Evolutionary conservation across 2,797 vertebrate genomes (phyloP).

Genomic region (Tapera naevia): DNA sequence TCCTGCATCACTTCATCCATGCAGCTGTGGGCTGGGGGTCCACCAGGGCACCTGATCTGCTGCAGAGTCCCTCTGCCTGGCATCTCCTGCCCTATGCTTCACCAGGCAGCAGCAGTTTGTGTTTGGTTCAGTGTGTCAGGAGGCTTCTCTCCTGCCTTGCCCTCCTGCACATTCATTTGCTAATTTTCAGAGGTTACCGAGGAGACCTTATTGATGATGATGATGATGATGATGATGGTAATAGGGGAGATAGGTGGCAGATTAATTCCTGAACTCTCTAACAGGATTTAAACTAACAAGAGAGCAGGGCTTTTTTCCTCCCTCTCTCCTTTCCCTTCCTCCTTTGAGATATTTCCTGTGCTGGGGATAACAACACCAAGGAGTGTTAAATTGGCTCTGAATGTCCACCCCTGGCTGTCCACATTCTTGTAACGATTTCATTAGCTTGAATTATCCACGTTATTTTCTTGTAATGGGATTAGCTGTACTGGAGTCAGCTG

Average conservation of each 20-base stretch:
- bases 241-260: background rate
- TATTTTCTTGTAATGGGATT: conserved; percentile 82
- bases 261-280: conserved; percentile 53
- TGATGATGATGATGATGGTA: background rate
- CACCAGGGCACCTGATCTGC: too few species aligned
- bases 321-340: conserved; percentile 30
- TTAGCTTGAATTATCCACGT: conserved; percentile 81
- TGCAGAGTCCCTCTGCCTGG: too few species aligned
- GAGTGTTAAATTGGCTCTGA: conserved; percentile 75
- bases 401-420: conserved; percentile 77
- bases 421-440: conserved; percentile 79
- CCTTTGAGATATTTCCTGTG: conserved; percentile 60
- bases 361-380: conserved; percentile 62
- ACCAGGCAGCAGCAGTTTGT: accelerated
- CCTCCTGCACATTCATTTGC: background rate
- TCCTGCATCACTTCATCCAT: accelerated
- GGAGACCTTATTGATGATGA: conserved; percentile 3
- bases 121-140: background rate
- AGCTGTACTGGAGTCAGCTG: conserved; percentile 70
- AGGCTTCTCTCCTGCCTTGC: background rate
- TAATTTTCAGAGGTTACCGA: conserved; percentile 9
- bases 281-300: conserved; percentile 61
- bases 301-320: conserved; percentile 23
- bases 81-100: background rate
- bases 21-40: background rate